Conservation (phyloP, 2,888 invertebrate genomes). For the Drosophila melanosoma region DNA sequence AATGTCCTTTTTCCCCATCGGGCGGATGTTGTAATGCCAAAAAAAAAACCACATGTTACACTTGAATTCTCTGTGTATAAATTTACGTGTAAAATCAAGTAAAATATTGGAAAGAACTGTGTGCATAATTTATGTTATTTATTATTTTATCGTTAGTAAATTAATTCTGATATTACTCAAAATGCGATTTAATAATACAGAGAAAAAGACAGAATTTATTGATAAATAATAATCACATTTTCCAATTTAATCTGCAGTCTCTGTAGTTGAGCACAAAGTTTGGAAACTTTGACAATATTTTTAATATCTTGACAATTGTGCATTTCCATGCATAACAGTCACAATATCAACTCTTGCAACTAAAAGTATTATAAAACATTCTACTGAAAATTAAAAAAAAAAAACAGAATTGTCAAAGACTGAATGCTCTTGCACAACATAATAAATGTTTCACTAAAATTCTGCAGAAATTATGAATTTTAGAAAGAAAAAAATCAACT, state of each 20-base stretch:
- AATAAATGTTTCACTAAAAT: not conserved
- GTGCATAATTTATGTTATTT: not conserved
- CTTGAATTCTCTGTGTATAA: not conserved
- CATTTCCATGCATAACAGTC: constrained; percentile 19
- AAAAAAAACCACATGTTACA: constrained; percentile 4
- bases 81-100: not conserved
- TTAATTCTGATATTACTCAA: not conserved
- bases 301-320: constrained; percentile 48
- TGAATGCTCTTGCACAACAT: constrained; percentile 17
- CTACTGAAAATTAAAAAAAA: constrained; percentile 9
- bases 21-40: not conserved
- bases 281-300: constrained; percentile 16
- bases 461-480: not conserved
- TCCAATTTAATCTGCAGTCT: not conserved
- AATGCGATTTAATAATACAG: constrained; percentile 2
- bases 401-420: not conserved
- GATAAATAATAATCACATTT: not conserved
- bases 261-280: not conserved
- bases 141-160: not conserved
- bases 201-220: not conserved
- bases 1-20: constrained; percentile 26
- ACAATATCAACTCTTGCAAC: constrained; percentile 25
- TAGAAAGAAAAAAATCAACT: not conserved
- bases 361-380: constrained; percentile 15
- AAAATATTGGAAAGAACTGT: not conserved